Percentiles rank a stretch among this genome's conserved stretches.
These are phyloP conservation scores for Mus musculus DNA, from an alignment of 2,113 vertebrate genomes.

Conservation along the genomic window DNA sequence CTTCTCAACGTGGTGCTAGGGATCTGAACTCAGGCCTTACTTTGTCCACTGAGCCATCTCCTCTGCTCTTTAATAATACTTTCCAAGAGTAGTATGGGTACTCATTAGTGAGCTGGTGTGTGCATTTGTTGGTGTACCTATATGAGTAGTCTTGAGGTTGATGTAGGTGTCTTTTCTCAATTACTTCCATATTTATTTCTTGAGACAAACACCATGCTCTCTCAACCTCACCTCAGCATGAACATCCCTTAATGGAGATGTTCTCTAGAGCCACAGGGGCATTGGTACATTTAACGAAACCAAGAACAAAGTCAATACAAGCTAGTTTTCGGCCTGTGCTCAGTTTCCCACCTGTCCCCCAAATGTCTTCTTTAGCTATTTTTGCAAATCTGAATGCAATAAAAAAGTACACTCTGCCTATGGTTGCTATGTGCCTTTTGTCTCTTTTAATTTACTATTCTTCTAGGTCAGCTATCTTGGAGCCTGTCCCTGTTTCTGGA, in stretches of 20 bases:
- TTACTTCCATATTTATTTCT: neutral
- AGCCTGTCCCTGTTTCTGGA: neutral
- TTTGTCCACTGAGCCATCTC: neutral
- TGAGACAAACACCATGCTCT: neutral
- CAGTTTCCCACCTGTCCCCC: neutral
- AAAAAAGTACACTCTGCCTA: neutral
- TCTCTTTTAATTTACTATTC: neutral
- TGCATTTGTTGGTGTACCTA: neutral
- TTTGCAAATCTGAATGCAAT: neutral
- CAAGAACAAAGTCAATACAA: neutral
- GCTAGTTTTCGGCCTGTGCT: neutral
- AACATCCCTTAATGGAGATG: neutral
- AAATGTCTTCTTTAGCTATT: neutral
- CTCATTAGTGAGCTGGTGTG: neutral
- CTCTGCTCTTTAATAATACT: neutral
- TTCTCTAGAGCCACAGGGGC: neutral
- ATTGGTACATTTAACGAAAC: neutral
- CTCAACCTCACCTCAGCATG: neutral
- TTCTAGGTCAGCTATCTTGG: neutral
- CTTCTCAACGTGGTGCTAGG: neutral
- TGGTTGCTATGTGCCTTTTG: neutral
- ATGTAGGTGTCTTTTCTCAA: neutral
- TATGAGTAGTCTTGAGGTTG: neutral
- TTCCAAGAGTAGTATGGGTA: neutral
- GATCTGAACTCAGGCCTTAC: neutral